Conservation (phyloP, 2,797 vertebrate genomes). For the Prunella strophiata region DNA sequence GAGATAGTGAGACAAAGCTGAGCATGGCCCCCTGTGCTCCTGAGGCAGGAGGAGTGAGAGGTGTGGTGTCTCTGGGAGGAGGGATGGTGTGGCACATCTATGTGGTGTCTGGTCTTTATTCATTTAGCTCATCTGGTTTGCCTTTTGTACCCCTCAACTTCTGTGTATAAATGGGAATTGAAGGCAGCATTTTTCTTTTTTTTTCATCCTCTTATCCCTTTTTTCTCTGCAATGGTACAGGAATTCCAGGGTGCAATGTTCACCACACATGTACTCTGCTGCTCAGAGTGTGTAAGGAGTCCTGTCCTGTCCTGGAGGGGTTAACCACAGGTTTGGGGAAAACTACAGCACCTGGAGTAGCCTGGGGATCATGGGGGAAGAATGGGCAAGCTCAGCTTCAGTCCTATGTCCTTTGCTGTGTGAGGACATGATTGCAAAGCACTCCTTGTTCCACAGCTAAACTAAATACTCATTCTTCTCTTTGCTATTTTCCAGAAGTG, state of each 20-base stretch:
- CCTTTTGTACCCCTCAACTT: not conserved
- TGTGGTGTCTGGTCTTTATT: not conserved
- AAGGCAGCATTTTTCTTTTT: not conserved
- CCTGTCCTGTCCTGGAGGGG: not conserved
- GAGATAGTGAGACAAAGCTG: not conserved
- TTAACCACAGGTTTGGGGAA: not conserved
- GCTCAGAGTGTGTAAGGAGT: not conserved
- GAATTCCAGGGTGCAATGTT: not conserved
- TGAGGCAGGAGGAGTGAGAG: fast-evolving
- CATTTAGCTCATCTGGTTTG: not conserved
- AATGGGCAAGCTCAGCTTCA: too few species aligned
- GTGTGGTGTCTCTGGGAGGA: not conserved
- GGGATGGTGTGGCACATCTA: fast-evolving
- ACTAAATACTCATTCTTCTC: not conserved
- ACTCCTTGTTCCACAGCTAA: not conserved
- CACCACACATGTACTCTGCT: fast-evolving
- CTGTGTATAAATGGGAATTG: not conserved
- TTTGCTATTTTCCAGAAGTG: not conserved
- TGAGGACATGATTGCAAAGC: not conserved
- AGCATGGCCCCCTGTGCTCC: fast-evolving
- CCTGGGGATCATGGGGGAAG: not conserved
- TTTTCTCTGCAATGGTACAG: not conserved
- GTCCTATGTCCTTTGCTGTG: not conserved
- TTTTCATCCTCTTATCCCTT: not conserved
- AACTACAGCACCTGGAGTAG: not conserved